Base-by-base conservation (phyloP, 2,888 invertebrate genomes). In the Volucella inanis region DNA sequence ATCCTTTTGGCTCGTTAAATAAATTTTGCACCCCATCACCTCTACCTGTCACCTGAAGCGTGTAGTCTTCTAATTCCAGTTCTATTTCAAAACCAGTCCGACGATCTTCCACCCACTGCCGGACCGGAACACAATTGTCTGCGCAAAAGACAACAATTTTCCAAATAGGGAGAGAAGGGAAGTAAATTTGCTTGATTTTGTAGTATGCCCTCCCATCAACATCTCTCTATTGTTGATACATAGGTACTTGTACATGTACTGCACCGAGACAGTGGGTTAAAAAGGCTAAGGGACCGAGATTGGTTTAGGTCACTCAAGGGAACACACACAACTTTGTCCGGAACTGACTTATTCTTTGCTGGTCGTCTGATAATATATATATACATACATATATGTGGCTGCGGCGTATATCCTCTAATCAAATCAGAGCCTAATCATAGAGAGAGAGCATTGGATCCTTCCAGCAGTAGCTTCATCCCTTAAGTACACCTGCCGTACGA, bases 1-100 rank as follows among this genome's bases (percentile, higher is more conserved):
- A 86, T 86, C 86, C 86, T 86, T 86, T 86, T 86, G 86, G 82
- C 82, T 86, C 86, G 86, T 86, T 86, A 86, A 86, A 86, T 86
- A 86, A 86, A 86, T 86, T 86, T 86, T 74, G 77, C 77, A 77
- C 77, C 82, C 82, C 86, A 82, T 80, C 82, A 77, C 82, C 86
- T 77, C 77, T 43, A 55, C 81, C 81, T 86, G 82, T 82, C 82
- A 86, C 81, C 80, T 82, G 80, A 72, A 85, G 85, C 81, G 76
- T 81, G 81, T 85, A 80, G 76, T 67, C 81, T 81, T 80, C 79
- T 80, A 80, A 80, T 85, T 80, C 79, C 79, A 75, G 70, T 39
- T 54, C 79, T 75, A 75, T 72, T 79, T 67, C 78, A 70, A 70
- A 52, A 38, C 43, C 55, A 9, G 11, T 41, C 18, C 41, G 41